A percentile compares a stretch with the other conserved stretches of the same genome.
phyloP scores from a whole-genome alignment of 2,113 vertebrate genomes.

The Ovis aries region ARS-UI_Ramb_v3.0 NC_056075.1:12018001-12018500 shows the following conservation, averaged over 20 bases:
- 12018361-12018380: background rate
- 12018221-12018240: background rate
- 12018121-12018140: background rate
- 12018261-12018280: background rate
- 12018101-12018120: background rate
- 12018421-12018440: background rate
- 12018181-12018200: background rate
- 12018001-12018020: background rate
- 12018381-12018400: background rate
- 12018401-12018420: background rate
- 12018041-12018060: background rate
- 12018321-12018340: background rate
- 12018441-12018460: background rate
- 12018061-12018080: background rate
- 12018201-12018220: background rate
- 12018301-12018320: background rate
- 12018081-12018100: background rate
- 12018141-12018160: background rate
- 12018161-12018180: background rate
- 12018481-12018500: background rate
- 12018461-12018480: background rate
- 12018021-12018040: background rate
- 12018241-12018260: background rate
- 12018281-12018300: background rate
- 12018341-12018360: rapidly evolving